These are phyloP conservation scores for Tortricodes alternella DNA, from an alignment of 2,888 invertebrate genomes.

Conservation along the genomic window DNA sequence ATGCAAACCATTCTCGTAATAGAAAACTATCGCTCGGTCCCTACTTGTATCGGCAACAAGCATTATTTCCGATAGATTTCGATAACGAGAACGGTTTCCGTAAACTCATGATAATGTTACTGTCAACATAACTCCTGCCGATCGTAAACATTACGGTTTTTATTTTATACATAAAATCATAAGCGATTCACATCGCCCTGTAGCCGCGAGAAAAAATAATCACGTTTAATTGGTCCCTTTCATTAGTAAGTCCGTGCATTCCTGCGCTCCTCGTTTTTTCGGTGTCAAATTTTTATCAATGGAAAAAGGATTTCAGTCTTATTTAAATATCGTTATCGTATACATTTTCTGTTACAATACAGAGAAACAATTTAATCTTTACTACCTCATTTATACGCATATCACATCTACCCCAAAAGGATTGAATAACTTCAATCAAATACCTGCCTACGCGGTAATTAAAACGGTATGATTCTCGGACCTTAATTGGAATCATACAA, in stretches of 20 bases:
- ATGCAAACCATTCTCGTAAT: no score
- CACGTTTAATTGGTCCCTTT: constrained; percentile 81
- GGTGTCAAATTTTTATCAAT: constrained; percentile 81
- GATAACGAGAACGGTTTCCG: no score
- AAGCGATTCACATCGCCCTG: constrained; percentile 49
- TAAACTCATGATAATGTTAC: constrained; percentile 4
- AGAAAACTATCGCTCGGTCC: no score
- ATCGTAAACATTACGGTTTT: constrained; percentile 1
- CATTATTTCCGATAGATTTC: no score
- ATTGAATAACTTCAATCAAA: constrained; percentile 18
- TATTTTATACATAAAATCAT: constrained; percentile 24
- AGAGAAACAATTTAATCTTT: constrained; percentile 29
- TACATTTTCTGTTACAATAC: constrained; percentile 32
- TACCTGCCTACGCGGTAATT: constrained; percentile 26
- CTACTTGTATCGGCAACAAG: no score
- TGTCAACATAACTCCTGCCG: constrained; percentile 10
- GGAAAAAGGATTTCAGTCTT: constrained; percentile 80
- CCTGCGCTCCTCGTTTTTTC: constrained; percentile 71
- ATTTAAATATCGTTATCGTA: constrained; percentile 76
- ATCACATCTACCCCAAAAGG: constrained; percentile 12
- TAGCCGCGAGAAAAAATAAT: constrained; percentile 77
- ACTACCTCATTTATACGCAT: constrained; percentile 26
- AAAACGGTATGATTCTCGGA: constrained; percentile 21
- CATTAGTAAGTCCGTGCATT: constrained; percentile 80
- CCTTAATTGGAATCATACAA: constrained; percentile 27